These are phyloP conservation scores for Microplitis mediator DNA, from an alignment of 1,140 invertebrate genomes.

Conservation along the genomic window DNA sequence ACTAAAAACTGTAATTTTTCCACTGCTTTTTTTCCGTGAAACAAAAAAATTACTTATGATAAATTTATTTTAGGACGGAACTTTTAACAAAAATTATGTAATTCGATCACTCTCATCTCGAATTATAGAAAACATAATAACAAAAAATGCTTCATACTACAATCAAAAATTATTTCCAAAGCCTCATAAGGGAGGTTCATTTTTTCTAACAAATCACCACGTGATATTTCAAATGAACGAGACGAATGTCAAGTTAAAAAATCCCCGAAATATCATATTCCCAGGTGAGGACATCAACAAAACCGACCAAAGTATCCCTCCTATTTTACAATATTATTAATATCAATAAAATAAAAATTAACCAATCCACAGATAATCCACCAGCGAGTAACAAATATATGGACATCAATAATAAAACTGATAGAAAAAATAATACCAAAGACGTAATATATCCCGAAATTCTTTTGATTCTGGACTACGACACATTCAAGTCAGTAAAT, in stretches of 20 bases:
- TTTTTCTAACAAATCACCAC: background rate
- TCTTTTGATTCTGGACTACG: slow-evolving; percentile 24
- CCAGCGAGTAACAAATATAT: background rate
- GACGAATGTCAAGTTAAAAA: background rate
- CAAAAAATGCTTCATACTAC: slow-evolving; percentile 8
- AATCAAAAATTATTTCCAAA: slow-evolving; percentile 1
- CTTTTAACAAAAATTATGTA: slow-evolving; percentile 11
- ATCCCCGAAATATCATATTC: background rate
- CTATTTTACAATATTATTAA: background rate
- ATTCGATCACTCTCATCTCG: slow-evolving; percentile 13
- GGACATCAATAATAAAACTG: background rate
- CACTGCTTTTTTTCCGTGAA: too few relatives aligned
- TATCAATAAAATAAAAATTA: background rate
- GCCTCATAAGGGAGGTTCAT: background rate
- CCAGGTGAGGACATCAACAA: background rate
- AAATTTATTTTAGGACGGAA: slow-evolving; percentile 19
- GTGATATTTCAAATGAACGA: background rate
- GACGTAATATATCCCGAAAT: slow-evolving; percentile 20
- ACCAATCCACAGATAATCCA: background rate
- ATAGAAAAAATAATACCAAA: background rate
- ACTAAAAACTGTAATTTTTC: too few relatives aligned
- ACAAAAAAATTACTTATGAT: too few relatives aligned
- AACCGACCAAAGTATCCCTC: too few relatives aligned
- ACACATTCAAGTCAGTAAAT: slow-evolving; percentile 25
- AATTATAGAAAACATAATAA: slow-evolving; percentile 8